Conservation (phyloP, 2,797 vertebrate species). For the Squalus acanthias region DNA sequence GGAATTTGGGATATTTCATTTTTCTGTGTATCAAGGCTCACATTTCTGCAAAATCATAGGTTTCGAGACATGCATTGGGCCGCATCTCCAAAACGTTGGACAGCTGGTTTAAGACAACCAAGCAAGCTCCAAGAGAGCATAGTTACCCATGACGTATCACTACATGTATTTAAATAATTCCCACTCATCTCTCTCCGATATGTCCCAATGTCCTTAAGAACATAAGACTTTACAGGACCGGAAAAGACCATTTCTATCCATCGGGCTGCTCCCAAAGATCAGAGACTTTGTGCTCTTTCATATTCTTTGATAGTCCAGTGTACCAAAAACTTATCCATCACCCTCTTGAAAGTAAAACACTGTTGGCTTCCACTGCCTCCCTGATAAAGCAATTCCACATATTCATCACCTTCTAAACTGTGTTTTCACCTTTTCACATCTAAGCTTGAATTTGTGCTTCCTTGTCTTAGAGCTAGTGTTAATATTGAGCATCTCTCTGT, state of each 20-base stretch:
- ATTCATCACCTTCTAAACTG: background rate
- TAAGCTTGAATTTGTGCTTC: background rate
- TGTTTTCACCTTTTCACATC: background rate
- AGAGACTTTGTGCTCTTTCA: background rate
- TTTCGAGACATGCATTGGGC: background rate
- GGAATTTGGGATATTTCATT: background rate
- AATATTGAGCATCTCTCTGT: background rate
- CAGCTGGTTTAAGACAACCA: background rate
- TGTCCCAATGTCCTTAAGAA: background rate
- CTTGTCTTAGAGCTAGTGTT: background rate
- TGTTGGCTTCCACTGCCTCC: background rate
- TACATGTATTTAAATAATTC: background rate
- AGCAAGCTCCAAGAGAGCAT: background rate
- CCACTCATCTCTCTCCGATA: background rate
- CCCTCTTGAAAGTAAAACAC: background rate
- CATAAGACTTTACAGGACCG: background rate
- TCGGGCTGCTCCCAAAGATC: background rate
- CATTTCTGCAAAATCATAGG: background rate
- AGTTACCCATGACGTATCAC: background rate
- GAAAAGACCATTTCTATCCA: too few relatives aligned
- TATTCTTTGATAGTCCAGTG: background rate
- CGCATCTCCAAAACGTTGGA: background rate
- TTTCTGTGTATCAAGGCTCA: background rate
- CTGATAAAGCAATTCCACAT: slow-evolving; percentile 11
- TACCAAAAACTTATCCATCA: background rate